Conservation (phyloP, 2,113 vertebrate species). For the Callipepla californica region DNA sequence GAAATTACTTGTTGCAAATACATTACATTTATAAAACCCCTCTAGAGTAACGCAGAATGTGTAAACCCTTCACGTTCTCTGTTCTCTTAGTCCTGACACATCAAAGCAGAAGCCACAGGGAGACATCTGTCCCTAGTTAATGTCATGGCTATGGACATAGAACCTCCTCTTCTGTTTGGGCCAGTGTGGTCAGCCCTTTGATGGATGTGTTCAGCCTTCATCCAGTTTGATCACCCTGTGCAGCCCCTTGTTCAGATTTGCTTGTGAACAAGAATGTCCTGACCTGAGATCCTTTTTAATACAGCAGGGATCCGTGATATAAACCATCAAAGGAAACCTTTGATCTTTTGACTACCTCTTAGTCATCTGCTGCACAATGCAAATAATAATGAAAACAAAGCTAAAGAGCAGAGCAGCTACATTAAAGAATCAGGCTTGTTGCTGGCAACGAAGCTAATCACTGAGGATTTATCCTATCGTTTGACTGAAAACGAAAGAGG, state of each 20-base stretch:
- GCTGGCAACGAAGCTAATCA: conserved; percentile 55
- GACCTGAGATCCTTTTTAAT: conserved; percentile 75
- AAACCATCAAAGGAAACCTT: conserved; percentile 78
- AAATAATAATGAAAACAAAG: conserved; percentile 69
- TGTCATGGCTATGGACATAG: conserved; percentile 60
- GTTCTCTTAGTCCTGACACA: conserved; percentile 37
- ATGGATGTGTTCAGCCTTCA: conserved; percentile 69
- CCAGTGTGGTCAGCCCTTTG: conserved; percentile 62
- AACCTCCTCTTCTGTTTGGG: conserved; percentile 68
- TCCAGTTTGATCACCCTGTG: conserved; percentile 70
- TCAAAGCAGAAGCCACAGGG: conserved; percentile 62
- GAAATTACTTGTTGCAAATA: fast-evolving
- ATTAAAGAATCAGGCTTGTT: conserved; percentile 69
- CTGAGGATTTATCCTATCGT: conserved; percentile 51
- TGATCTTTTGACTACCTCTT: conserved; percentile 76
- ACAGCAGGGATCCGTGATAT: conserved; percentile 71
- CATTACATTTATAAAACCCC: not conserved
- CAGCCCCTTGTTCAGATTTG: conserved; percentile 74
- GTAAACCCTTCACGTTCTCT: not conserved
- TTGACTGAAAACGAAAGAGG: conserved; percentile 14
- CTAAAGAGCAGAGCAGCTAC: conserved; percentile 53
- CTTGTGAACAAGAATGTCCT: conserved; percentile 73
- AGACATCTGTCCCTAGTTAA: conserved; percentile 72
- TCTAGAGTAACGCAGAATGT: conserved; percentile 32
- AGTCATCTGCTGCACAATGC: conserved; percentile 68